A percentile compares a stretch with the other conserved stretches of the same genome.
Conservation (phyloP, 2,113 vertebrate genomes). For the Aptenodytes forsteri region DNA sequence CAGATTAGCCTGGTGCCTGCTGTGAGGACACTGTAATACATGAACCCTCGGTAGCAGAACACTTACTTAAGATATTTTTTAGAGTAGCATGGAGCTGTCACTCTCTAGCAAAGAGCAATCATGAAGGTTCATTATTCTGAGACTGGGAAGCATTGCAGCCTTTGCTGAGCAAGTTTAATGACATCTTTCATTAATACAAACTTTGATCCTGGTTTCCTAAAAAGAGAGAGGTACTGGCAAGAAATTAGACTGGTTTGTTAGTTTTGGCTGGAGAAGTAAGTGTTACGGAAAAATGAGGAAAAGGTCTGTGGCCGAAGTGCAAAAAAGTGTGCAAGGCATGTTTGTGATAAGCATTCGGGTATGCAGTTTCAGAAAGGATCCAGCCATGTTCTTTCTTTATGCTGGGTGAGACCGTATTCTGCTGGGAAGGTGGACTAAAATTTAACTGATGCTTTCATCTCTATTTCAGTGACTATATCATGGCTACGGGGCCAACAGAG, state of each 20-base stretch:
- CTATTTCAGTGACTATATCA: conserved; percentile 79
- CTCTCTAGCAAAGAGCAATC: not conserved
- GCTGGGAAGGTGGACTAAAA: not conserved
- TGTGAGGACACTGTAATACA: not conserved
- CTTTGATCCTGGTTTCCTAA: not conserved
- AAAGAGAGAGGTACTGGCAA: not conserved
- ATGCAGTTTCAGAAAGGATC: not conserved
- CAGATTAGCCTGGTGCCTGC: conserved; percentile 40
- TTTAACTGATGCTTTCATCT: not conserved
- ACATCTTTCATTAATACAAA: not conserved
- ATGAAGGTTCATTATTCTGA: not conserved
- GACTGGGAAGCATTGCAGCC: not conserved
- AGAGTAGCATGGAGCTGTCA: not conserved
- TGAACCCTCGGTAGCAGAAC: not conserved
- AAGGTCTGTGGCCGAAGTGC: not conserved
- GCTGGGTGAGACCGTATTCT: not conserved
- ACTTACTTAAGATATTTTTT: not conserved
- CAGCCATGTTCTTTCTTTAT: not conserved
- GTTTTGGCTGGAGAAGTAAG: not conserved
- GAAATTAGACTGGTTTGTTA: not conserved
- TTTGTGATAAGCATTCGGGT: not conserved
- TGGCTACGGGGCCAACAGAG: conserved; percentile 78
- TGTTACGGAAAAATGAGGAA: not conserved
- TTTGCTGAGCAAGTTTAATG: not conserved
- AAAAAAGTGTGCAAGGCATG: not conserved